These are phyloP conservation scores for Forpus xanthops DNA, from an alignment of 2,797 vertebrate genomes.

Conservation along the genomic window DNA sequence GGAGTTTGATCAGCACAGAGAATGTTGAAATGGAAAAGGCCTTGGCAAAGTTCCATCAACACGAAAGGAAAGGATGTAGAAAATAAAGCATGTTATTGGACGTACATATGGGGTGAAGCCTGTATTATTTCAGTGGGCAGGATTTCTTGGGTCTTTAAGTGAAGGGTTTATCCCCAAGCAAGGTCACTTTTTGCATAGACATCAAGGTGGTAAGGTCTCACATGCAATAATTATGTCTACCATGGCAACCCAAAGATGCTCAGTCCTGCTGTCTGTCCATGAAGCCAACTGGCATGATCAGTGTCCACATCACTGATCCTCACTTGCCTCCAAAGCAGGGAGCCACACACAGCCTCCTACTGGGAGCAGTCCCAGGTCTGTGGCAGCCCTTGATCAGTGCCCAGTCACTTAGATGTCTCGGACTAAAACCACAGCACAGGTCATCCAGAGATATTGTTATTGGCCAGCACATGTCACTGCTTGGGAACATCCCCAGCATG, in stretches of 20 bases:
- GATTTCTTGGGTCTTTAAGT: neutral
- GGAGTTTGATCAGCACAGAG: neutral
- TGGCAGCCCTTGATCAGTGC: neutral
- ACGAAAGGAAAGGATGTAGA: neutral
- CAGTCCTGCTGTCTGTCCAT: neutral
- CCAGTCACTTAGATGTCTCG: neutral
- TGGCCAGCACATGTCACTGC: neutral
- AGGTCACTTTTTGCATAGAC: neutral
- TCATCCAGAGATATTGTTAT: neutral
- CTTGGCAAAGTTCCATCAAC: neutral
- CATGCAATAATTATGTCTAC: neutral
- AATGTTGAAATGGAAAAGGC: neutral
- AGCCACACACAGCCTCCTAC: neutral
- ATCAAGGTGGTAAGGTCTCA: neutral
- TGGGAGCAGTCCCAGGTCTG: neutral
- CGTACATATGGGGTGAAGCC: neutral
- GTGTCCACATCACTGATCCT: neutral
- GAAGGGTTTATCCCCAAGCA: neutral
- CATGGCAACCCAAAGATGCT: neutral
- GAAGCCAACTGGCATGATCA: neutral
- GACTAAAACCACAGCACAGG: neutral
- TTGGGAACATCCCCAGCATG: rapidly evolving
- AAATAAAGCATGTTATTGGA: neutral
- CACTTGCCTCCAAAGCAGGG: neutral
- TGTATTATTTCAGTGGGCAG: neutral